phyloP scores from a whole-genome alignment of 2,113 vertebrate species.

The Poeciliopsis retropinna region DNA sequence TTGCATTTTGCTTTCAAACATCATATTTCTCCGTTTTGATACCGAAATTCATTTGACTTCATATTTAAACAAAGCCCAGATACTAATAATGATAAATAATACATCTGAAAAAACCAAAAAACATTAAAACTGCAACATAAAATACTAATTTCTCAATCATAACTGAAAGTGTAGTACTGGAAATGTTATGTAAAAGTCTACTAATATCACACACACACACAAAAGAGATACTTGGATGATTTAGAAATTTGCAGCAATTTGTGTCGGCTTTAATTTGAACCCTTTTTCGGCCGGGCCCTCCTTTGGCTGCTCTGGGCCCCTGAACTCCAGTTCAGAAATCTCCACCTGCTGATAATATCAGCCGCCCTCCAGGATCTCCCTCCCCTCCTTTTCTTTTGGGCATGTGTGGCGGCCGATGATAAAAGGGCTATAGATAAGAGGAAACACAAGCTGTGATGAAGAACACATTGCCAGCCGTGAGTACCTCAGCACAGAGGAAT shows the following conservation, averaged over 20 bases:
- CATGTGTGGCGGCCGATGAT: slow-evolving; percentile 73
- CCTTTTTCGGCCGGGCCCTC: slow-evolving; percentile 23
- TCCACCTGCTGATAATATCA: slow-evolving; percentile 79
- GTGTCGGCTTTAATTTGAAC: slow-evolving; percentile 18
- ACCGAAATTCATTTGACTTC: too few species aligned
- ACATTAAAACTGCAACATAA: not conserved
- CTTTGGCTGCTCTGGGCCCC: slow-evolving; percentile 62
- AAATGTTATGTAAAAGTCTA: not conserved
- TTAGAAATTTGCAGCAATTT: slow-evolving; percentile 10
- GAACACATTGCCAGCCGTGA: slow-evolving; percentile 60
- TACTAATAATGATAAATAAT: not conserved
- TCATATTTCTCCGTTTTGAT: too few species aligned
- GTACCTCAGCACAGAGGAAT: slow-evolving; percentile 35
- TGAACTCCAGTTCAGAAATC: slow-evolving; percentile 64
- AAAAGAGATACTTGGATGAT: not conserved
- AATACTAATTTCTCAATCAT: too few species aligned
- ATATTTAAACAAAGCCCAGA: too few species aligned
- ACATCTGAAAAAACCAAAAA: not conserved
- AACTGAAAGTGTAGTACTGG: too few species aligned
- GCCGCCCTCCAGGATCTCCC: not conserved
- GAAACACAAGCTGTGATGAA: slow-evolving; percentile 74
- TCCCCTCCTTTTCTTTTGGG: slow-evolving; percentile 43
- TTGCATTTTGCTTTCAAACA: too few species aligned
- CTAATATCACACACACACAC: not conserved
- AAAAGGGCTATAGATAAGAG: slow-evolving; percentile 73